These are phyloP conservation scores for Meda fulgida DNA, from an alignment of 2,797 vertebrate genomes.

Conservation along the genomic window DNA sequence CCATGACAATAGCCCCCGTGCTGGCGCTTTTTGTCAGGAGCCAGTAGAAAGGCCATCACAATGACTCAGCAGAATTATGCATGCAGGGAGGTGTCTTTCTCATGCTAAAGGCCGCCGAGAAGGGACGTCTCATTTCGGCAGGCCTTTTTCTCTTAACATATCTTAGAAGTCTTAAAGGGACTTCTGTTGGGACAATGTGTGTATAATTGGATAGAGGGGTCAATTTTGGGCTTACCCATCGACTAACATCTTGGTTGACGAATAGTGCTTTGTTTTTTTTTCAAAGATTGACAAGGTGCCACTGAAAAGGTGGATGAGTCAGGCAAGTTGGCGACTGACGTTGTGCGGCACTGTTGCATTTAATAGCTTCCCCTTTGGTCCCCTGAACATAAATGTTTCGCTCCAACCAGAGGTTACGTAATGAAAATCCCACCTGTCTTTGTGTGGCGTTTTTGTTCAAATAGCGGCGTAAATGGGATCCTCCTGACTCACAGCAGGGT, in stretches of 20 bases:
- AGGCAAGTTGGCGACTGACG: conserved; percentile 34
- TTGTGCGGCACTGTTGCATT: conserved; percentile 22
- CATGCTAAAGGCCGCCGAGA: conserved; percentile 82
- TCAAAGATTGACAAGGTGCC: conserved; percentile 63
- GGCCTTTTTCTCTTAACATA: conserved; percentile 72
- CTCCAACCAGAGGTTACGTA: conserved; percentile 57
- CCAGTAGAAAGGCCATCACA: conserved; percentile 76
- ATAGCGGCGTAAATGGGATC: conserved; percentile 68
- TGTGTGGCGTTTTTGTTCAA: conserved; percentile 67
- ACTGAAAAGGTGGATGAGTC: conserved; percentile 53
- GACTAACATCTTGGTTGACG: conserved; percentile 45
- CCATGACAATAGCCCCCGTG: conserved; percentile 82
- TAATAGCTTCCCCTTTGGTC: conserved; percentile 29
- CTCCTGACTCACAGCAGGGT: conserved; percentile 66
- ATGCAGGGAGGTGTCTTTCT: conserved; percentile 81
- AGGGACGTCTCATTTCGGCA: conserved; percentile 79
- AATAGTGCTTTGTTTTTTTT: conserved; percentile 58
- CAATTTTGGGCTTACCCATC: conserved; percentile 67
- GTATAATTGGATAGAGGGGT: conserved; percentile 73
- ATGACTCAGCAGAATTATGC: conserved; percentile 83
- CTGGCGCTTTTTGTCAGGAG: conserved; percentile 77
- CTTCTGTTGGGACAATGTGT: conserved; percentile 71
- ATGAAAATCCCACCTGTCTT: conserved; percentile 69
- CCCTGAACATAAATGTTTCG: conserved; percentile 36
- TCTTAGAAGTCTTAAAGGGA: conserved; percentile 70